Base-by-base conservation (phyloP, 1,140 invertebrate genomes). In the Euglossa dilemma region DNA sequence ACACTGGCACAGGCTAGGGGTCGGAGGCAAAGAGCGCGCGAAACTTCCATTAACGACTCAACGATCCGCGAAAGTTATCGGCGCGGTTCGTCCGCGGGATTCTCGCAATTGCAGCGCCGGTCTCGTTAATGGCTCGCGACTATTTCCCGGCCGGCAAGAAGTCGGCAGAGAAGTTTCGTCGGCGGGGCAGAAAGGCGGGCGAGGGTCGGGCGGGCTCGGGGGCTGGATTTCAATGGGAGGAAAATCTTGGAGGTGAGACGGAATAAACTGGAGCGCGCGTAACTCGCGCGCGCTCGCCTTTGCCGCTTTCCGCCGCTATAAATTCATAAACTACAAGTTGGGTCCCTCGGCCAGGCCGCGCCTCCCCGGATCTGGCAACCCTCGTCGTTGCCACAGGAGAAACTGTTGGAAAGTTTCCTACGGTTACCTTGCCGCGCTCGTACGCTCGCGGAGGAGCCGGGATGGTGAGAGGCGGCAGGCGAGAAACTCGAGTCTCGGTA, bases 301-400 rank as follows among this genome's bases (percentile, higher is more conserved):
- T 88, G 83, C 90, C 84, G 90, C 91, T 92, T 91, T 92, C 88
- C 89, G 90, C 90, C 88, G 91, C 93, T 93, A 94, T 93, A 94
- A 94, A 94, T 94, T 94, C 93, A 94, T 94, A 93, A 94, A 92
- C 91, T 92, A 92, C 91, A 91, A 94, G 91, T 94, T 93, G 78
- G 92, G 92, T 92, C 82, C 80, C 71, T 80, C 56, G 72, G 66
- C 71, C 75, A 59, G 72, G 54, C 75, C 56, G 79, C 66, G 57
- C 64, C 76, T 47, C 70, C 36, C 45, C 50, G 77, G 69, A 75
- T 64, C 69, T 77, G 79, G 61, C 80, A 36, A 77, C 54, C 83
- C 76, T 75, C 71, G 63, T 52, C 80, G 80, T 61, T 36, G 50
- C 28, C 59, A 71, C 69, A 63, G 78, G 83, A 75, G 87, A 83